Percentiles rank a stretch among this genome's conserved stretches.
Evolutionary conservation across 2,113 vertebrate species (phyloP).

Genomic region (Plotosus lineatus): DNA sequence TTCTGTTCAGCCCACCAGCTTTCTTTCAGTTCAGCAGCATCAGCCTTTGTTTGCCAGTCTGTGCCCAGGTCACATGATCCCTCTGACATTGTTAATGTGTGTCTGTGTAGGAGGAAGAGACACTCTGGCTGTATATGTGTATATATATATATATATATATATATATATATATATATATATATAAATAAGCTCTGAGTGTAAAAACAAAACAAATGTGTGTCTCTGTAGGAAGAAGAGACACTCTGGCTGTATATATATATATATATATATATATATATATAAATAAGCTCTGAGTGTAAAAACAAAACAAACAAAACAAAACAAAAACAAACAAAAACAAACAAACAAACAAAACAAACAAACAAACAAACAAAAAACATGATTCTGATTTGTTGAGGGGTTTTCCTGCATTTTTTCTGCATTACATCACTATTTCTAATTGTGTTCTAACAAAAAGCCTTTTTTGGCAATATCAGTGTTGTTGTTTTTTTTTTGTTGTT

Average conservation of each 20-base stretch:
- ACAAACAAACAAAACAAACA: too few species aligned
- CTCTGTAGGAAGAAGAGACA: background rate
- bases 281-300: background rate
- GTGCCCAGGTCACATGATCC: constrained; percentile 1
- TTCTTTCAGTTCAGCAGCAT: constrained; percentile 6
- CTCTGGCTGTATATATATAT: background rate
- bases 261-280: too few species aligned
- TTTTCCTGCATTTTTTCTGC: too few species aligned
- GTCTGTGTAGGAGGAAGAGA: background rate
- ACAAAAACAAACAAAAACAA: too few species aligned
- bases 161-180: background rate
- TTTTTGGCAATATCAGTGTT: too few species aligned
- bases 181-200: background rate
- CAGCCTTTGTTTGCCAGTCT: constrained; percentile 14
- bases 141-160: background rate
- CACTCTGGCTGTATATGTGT: background rate
- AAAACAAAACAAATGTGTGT: constrained; percentile 14
- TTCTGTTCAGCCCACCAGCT: constrained; percentile 37
- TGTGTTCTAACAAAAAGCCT: too few species aligned
- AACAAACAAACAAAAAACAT: too few species aligned
- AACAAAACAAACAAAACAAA: too few species aligned
- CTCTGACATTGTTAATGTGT: background rate
- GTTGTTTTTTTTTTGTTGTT: too few species aligned
- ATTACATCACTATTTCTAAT: too few species aligned
- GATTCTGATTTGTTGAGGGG: too few species aligned